Evolutionary conservation across 2,888 invertebrate species (phyloP).

Genomic region (Frankliniella intonsa): DNA sequence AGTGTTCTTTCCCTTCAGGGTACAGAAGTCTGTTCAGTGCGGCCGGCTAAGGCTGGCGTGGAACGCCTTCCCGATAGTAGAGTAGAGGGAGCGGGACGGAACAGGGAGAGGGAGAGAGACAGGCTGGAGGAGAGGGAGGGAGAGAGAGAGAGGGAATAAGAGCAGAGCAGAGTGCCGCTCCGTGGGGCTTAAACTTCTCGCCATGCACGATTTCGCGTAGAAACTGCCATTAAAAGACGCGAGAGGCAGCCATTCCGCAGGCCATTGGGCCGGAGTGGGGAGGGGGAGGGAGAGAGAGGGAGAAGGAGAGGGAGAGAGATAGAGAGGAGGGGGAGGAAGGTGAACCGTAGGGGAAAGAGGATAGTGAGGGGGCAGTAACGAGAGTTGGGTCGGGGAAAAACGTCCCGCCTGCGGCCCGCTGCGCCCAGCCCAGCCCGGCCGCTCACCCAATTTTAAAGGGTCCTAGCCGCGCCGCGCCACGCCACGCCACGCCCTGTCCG

Average conservation of each 20-base stretch:
- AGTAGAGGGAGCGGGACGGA: not conserved
- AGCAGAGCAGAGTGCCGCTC: not conserved
- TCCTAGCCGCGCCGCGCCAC: not conserved
- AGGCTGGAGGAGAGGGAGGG: not conserved
- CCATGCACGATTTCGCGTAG: slow-evolving; percentile 23
- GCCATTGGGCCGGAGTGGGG: not conserved
- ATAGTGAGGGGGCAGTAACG: not conserved
- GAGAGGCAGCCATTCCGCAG: not conserved
- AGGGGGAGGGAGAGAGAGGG: no score
- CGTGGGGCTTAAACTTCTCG: slow-evolving; percentile 10
- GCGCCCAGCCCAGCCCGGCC: not conserved
- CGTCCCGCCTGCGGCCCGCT: not conserved
- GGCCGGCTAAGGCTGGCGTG: no score
- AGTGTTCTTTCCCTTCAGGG: no score
- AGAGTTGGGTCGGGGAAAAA: slow-evolving; percentile 13
- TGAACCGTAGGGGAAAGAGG: no score
- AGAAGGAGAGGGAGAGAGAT: no score
- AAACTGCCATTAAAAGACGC: slow-evolving; percentile 25
- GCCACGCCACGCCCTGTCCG: not conserved
- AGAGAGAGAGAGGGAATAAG: not conserved
- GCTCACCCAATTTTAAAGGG: not conserved
- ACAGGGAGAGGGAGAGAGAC: not conserved
- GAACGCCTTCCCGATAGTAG: not conserved
- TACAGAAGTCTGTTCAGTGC: no score
- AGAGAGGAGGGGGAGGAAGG: not conserved